These are phyloP conservation scores for Notodromas monacha DNA, from an alignment of 2,888 invertebrate genomes.

Conservation along the genomic window DNA sequence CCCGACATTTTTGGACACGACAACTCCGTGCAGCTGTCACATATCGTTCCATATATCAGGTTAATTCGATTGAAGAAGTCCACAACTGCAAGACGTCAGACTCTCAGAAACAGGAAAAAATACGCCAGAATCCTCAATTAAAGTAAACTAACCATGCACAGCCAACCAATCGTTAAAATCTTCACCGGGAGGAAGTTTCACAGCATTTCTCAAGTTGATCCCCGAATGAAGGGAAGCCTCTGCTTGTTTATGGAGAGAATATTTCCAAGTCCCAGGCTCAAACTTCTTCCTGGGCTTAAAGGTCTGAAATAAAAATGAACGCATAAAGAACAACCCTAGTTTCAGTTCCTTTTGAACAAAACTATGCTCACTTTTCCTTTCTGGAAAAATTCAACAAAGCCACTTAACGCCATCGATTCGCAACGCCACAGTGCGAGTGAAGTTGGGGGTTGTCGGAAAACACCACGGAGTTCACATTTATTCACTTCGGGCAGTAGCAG, in stretches of 20 bases:
- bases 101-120: background rate
- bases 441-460: too few species aligned
- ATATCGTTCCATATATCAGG: slow-evolving; percentile 58
- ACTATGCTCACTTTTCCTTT: slow-evolving; percentile 4
- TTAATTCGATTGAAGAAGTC: slow-evolving; percentile 81
- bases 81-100: slow-evolving; percentile 28
- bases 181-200: slow-evolving; percentile 46
- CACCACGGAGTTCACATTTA: too few species aligned
- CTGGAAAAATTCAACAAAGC: slow-evolving; percentile 1
- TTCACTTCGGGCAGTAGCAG: too few species aligned
- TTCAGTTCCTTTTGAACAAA: background rate
- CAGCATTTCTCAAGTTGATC: slow-evolving; percentile 43
- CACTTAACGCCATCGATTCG: too few species aligned
- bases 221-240: slow-evolving; percentile 65
- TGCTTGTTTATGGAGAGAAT: slow-evolving; percentile 59
- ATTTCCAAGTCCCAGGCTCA: slow-evolving; percentile 48
- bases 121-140: background rate
- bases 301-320: slow-evolving; percentile 24
- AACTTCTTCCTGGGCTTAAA: slow-evolving; percentile 63
- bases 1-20: slow-evolving; percentile 70
- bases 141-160: slow-evolving; percentile 34
- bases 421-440: too few species aligned
- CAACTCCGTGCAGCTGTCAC: slow-evolving; percentile 44
- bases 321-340: background rate
- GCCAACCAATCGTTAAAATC: slow-evolving; percentile 69